A percentile compares a stretch with the other conserved stretches of the same genome.
Conservation (phyloP, 2,888 invertebrate species). For the Nebria salina region DNA sequence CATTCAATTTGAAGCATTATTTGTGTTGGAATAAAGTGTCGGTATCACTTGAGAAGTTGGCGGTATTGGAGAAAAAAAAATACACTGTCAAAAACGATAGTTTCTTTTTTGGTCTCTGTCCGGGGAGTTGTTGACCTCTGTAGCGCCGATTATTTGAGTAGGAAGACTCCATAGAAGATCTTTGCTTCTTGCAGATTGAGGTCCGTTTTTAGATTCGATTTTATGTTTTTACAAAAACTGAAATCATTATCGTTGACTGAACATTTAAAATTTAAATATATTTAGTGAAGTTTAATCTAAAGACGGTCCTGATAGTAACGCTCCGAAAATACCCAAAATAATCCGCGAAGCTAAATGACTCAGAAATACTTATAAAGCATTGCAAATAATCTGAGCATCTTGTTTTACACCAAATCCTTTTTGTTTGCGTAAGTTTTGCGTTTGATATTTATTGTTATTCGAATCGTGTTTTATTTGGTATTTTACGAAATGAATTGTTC, state of each 20-base stretch:
- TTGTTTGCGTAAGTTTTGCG: neutral
- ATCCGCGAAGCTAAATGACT: too few species aligned
- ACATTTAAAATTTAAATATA: too few species aligned
- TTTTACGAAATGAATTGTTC: neutral
- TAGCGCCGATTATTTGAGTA: slow-evolving; percentile 37
- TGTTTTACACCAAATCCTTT: slow-evolving; percentile 4
- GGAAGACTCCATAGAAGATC: slow-evolving; percentile 19
- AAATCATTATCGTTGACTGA: too few species aligned
- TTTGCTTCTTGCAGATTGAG: neutral
- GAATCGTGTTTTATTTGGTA: neutral
- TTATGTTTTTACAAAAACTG: too few species aligned
- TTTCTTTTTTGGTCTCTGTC: slow-evolving; percentile 21
- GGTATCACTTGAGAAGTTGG: neutral
- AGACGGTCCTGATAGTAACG: too few species aligned
- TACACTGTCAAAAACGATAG: slow-evolving; percentile 1
- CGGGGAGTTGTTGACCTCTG: slow-evolving; percentile 32
- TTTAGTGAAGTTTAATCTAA: too few species aligned
- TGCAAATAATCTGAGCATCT: slow-evolving; percentile 7
- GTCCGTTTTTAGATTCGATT: neutral
- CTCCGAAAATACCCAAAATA: too few species aligned
- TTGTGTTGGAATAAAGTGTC: neutral
- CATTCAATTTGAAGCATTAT: neutral
- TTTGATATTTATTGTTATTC: neutral
- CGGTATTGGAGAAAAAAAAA: slow-evolving; percentile 2
- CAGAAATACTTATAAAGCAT: neutral